Evolutionary conservation across 1,140 invertebrate genomes (phyloP).

Genomic region (Drosophila busckii): DNA sequence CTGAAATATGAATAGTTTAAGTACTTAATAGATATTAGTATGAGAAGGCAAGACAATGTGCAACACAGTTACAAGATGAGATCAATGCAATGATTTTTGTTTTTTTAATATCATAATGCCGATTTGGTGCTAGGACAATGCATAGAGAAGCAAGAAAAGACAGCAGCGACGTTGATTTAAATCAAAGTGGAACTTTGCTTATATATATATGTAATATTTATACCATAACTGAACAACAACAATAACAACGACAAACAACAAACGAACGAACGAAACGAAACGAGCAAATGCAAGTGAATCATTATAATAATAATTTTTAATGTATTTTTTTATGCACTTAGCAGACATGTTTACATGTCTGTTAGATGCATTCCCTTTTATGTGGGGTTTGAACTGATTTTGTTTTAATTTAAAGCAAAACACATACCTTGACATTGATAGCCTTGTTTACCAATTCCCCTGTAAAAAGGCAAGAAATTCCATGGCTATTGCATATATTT

Average conservation of each 20-base stretch:
- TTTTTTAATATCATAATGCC: constrained; percentile 7
- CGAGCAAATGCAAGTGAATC: constrained; percentile 68
- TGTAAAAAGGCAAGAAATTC: constrained; percentile 86
- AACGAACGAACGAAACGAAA: constrained; percentile 51
- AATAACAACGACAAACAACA: constrained; percentile 51
- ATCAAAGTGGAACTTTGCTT: constrained; percentile 3
- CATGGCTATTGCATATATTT: constrained; percentile 78
- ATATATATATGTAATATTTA: constrained; percentile 4
- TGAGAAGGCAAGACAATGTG: constrained; percentile 18
- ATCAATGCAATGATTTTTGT: too few relatives aligned
- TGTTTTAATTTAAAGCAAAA: constrained; percentile 69
- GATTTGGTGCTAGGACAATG: constrained; percentile 30
- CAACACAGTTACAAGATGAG: constrained; percentile 21
- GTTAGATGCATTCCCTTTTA: constrained; percentile 44
- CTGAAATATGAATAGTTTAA: too few relatives aligned
- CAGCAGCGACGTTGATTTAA: constrained; percentile 7
- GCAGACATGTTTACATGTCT: constrained; percentile 14
- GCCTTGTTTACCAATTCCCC: constrained; percentile 98
- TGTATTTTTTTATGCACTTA: constrained; percentile 19
- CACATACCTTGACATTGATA: constrained; percentile 99
- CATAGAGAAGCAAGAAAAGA: constrained; percentile 19
- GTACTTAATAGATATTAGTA: constrained; percentile 17
- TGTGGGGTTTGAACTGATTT: too few relatives aligned
- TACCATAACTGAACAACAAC: constrained; percentile 42
- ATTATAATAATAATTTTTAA: constrained; percentile 7